Base-by-base conservation (phyloP, 2,113 vertebrate species). In the Hymenochirus boettgeri region DNA sequence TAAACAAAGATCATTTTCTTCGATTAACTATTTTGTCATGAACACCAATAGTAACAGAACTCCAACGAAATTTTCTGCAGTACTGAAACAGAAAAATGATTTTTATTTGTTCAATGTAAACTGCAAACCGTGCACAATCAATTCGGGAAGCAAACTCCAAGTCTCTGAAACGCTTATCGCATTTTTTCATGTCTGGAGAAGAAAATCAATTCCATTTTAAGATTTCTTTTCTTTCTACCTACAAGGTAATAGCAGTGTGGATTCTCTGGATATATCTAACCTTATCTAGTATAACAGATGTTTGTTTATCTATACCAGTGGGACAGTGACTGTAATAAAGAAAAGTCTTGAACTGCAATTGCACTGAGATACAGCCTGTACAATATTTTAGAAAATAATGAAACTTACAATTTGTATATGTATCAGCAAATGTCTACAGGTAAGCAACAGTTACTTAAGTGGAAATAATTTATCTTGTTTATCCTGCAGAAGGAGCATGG, bases 271-370 rank as follows among this genome's bases (percentile, higher is more conserved):
- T 50, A 27, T 50, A 50, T 27, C 45, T 61, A 33, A 31, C 45
- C 59, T 50, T 61, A 61, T 50, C 46, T 27, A 50, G 23, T 19
- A 61, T 26, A 61, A 61, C 59, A 61, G 27, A 61, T 50, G 59
- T 50, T 61, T 50, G 5, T 61, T 23, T 61, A 61, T 61, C 45
- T 48, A 22, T 61, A 45, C 46, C 59, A 50, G 45, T 46, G 50
- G 59, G 42, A 22, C 6, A 61, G 26, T 50, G 45, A 61, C 33
- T 61, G 46, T 7, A 50, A 13, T 15, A 61, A 19, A n/a, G 22
- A 22, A 58, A 58, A 35, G 57, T 58, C 33, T n/a, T n/a, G n/a
- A n/a, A n/a, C n/a, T n/a, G n/a, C n/a, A n/a, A 18, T 45, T 18
- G 17, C 18, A 57, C 7, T 22, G 27, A 27, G 29, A 10, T 57